Conservation (phyloP, 2,113 vertebrate genomes). For the Ceuthmochares aereus region DNA sequence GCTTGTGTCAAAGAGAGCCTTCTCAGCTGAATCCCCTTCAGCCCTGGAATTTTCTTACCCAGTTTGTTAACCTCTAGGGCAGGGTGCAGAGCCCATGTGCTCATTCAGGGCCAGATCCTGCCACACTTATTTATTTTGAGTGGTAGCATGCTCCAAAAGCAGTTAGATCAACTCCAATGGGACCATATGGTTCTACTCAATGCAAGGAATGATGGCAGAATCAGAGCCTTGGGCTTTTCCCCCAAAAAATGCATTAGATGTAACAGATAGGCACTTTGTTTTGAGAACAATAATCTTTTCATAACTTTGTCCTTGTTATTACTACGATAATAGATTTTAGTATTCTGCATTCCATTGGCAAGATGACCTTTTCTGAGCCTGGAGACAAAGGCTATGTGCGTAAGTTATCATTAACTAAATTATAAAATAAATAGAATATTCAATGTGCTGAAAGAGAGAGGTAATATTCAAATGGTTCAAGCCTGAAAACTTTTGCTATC, state of each 20-base stretch:
- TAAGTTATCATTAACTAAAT: background rate
- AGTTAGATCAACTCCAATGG: constrained; percentile 47
- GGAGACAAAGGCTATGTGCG: background rate
- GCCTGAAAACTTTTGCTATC: background rate
- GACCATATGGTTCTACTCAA: constrained; percentile 65
- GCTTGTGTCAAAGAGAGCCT: background rate
- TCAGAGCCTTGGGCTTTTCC: constrained; percentile 57
- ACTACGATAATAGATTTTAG: constrained; percentile 16
- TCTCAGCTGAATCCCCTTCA: constrained; percentile 45
- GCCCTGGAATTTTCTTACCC: constrained; percentile 52
- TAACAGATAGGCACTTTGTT: constrained; percentile 57
- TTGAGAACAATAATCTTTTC: constrained; percentile 53
- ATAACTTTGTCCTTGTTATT: background rate
- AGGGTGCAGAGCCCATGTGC: constrained; percentile 56
- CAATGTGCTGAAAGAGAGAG: background rate
- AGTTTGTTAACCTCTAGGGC: constrained; percentile 62
- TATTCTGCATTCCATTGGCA: background rate
- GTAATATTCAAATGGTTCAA: background rate
- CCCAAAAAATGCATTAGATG: background rate
- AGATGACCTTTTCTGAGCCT: background rate
- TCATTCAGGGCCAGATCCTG: constrained; percentile 63
- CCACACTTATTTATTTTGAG: constrained; percentile 67
- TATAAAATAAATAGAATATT: background rate
- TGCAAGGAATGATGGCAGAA: constrained; percentile 23
- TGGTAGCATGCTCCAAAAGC: constrained; percentile 51